Percentiles rank a stretch among this genome's conserved stretches.
Conservation (phyloP, 2,113 vertebrate species). For the Mustelus asterias region DNA sequence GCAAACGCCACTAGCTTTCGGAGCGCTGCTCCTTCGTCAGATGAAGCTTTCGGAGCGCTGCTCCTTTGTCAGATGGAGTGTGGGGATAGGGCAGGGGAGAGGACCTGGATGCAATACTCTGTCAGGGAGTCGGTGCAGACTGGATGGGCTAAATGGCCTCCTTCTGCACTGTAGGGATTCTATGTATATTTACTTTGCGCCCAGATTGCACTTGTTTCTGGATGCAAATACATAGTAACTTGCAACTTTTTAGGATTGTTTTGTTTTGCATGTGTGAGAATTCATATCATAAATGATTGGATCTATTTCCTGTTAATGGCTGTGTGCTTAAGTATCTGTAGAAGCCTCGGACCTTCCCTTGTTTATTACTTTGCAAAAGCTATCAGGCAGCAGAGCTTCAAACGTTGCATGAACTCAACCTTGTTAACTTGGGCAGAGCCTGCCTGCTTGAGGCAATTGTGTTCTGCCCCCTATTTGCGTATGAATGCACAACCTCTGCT, state of each 20-base stretch:
- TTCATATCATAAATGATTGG: background rate
- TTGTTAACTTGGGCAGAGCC: background rate
- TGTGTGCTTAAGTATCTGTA: background rate
- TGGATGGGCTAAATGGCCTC: too few relatives aligned
- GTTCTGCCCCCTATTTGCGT: conserved; percentile 1
- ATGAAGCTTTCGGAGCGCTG: too few relatives aligned
- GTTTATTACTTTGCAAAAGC: background rate
- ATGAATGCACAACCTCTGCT: background rate
- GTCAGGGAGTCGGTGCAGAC: too few relatives aligned
- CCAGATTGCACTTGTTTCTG: background rate
- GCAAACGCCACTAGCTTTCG: too few relatives aligned
- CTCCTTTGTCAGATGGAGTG: too few relatives aligned
- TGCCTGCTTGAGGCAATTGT: background rate
- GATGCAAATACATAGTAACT: background rate
- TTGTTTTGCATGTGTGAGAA: background rate
- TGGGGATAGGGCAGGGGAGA: too few relatives aligned
- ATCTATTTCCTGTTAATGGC: background rate
- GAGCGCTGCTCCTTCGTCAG: too few relatives aligned
- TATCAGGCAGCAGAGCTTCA: background rate
- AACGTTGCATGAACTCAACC: background rate
- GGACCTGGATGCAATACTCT: too few relatives aligned
- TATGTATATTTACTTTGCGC: background rate
- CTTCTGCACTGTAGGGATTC: too few relatives aligned
- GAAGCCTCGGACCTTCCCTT: too few relatives aligned
- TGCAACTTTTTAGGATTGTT: background rate